Conservation (phyloP, 2,797 vertebrate species). For the Xyrichtys novacula region DNA sequence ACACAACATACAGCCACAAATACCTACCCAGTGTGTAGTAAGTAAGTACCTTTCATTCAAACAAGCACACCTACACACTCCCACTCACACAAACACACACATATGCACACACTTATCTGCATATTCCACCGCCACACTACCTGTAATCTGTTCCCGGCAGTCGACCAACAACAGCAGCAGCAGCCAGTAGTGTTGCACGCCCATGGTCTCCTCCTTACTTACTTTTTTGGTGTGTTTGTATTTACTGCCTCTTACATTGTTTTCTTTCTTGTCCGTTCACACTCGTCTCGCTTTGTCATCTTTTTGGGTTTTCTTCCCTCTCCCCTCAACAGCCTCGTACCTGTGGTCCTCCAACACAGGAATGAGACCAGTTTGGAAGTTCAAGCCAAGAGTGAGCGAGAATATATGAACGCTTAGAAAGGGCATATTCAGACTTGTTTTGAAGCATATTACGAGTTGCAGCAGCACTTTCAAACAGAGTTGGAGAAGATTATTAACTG, state of each 20-base stretch:
- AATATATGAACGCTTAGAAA: conserved; percentile 22
- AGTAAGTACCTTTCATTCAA: conserved; percentile 10
- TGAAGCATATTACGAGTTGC: conserved; percentile 11
- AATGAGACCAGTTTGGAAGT: conserved; percentile 62
- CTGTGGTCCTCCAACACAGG: conserved; percentile 52
- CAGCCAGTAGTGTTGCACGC: conserved; percentile 60
- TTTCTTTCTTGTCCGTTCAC: conserved; percentile 15
- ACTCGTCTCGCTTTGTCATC: conserved; percentile 36
- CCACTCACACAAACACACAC: conserved; percentile 19
- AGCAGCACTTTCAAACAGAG: conserved; percentile 2
- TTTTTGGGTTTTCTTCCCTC: conserved; percentile 14
- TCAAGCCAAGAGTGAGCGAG: conserved; percentile 51
- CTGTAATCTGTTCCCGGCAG: conserved; percentile 61
- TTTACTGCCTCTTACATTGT: conserved; percentile 20
- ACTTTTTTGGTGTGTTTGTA: conserved; percentile 24
- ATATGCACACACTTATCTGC: conserved; percentile 19
- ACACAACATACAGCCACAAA: no score
- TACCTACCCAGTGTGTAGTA: no score
- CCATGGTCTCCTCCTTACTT: conserved; percentile 70
- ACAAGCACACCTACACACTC: conserved; percentile 18
- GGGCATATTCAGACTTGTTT: conserved; percentile 83
- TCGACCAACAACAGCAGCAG: conserved; percentile 69
- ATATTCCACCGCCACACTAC: conserved; percentile 58
- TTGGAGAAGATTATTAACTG: neutral
- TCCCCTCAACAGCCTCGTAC: conserved; percentile 26